Evolutionary conservation across 2,888 invertebrate genomes (phyloP).

Genomic region (Drosophila subquinaria): DNA sequence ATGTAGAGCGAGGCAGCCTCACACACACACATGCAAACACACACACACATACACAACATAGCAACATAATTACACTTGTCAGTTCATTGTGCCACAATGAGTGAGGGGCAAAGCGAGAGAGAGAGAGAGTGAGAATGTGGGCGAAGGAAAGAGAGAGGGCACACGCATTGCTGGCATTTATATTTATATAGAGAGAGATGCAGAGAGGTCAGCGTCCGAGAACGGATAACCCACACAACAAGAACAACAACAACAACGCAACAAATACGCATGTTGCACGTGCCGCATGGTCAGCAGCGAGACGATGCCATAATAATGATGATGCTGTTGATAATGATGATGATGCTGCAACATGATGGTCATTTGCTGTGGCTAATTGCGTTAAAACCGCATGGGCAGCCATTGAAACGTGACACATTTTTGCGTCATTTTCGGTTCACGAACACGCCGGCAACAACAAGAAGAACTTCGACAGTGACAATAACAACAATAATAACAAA

Average conservation of each 20-base stretch:
- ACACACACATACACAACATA: slow-evolving; percentile 42
- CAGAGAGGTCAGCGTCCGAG: slow-evolving; percentile 49
- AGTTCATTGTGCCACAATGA: slow-evolving; percentile 79
- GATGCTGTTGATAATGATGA: slow-evolving; percentile 35
- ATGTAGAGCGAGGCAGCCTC: slow-evolving; percentile 53
- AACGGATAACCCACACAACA: slow-evolving; percentile 23
- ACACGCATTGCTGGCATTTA: slow-evolving; percentile 14
- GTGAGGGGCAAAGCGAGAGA: slow-evolving; percentile 10
- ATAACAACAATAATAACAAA: slow-evolving; percentile 24
- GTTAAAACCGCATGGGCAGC: slow-evolving; percentile 72
- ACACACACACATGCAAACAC: slow-evolving; percentile 24
- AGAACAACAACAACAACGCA: slow-evolving; percentile 8
- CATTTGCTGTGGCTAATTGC: slow-evolving; percentile 74
- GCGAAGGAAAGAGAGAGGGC: slow-evolving; percentile 2
- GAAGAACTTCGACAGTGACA: neutral
- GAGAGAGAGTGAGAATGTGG: slow-evolving; percentile 11
- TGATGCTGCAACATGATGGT: slow-evolving; percentile 43
- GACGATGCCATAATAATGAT: slow-evolving; percentile 22
- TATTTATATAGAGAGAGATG: slow-evolving; percentile 12
- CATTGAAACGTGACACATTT: slow-evolving; percentile 76
- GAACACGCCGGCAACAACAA: slow-evolving; percentile 24
- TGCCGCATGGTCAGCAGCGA: slow-evolving; percentile 45
- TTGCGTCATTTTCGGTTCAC: slow-evolving; percentile 51
- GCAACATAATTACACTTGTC: slow-evolving; percentile 79
- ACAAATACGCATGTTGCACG: slow-evolving; percentile 61